Evolutionary conservation across 2,113 vertebrate species (phyloP), one percentile per base, ranked within the genome.

Genomic region (Myotis brandtii): DNA sequence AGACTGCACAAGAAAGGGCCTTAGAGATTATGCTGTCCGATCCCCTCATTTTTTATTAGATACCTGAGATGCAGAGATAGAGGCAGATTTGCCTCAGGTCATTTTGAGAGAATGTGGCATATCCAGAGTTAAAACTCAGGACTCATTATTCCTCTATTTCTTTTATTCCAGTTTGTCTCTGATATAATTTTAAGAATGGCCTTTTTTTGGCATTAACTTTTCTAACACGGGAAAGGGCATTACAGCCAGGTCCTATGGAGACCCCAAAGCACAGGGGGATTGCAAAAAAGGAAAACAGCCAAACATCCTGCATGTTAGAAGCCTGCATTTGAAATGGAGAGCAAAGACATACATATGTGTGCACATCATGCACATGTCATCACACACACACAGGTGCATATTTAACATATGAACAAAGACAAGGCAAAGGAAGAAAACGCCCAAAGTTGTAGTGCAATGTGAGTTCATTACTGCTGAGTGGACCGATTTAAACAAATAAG

Each of bases 281-380:
- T 54, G 43, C 23, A 94, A 97, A 92, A 86, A 80, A 43, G 84
- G 34, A 75, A 92, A 79, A 6, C 4, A 82, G 3, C n/a, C 46
- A 89, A 85, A 95, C 76, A 7, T 3, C 23, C 21, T 94, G 21
- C 11, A 54, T 85, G 27, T 81, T 67, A 92, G 66, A 96, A 77
- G 27, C 17, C 32, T 69, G 16, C 34, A 37, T 21, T 67, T 11
- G 48, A 93, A 93, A 37, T 59, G 48, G 10, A 93, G 18, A 85
- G 6, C 69, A 94, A 90, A 83, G 8, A 2, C n/a, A 81, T 54
- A 59, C 30, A 59, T 32, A 48, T 7, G 34, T 50, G 16, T 72
- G 20, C 13, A 72, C 7, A 43, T 70, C 16, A 32, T 52, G 56
- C 3, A 83, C 30, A 86, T 25, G 37, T 6, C 5, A 72, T 76